These are phyloP conservation scores for Monopis laevigella DNA, from an alignment of 2,888 invertebrate species.

Conservation along the genomic window DNA sequence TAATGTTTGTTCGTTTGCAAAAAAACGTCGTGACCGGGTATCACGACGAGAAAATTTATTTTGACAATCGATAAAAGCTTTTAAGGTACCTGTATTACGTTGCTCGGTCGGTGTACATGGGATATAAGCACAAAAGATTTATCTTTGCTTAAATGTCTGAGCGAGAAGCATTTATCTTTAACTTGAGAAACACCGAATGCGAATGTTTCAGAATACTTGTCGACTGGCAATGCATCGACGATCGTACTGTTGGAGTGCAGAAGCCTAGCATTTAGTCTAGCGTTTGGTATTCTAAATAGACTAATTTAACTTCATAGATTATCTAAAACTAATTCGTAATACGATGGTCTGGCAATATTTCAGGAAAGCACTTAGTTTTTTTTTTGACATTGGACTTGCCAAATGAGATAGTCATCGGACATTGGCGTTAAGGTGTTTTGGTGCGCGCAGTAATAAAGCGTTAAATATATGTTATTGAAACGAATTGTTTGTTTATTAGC, in stretches of 20 bases:
- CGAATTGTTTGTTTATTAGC: too few relatives aligned
- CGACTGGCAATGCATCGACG: slow-evolving; percentile 43
- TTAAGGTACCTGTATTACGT: slow-evolving; percentile 24
- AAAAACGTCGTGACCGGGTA: slow-evolving; percentile 34
- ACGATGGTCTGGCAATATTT: slow-evolving; percentile 37
- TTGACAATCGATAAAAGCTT: slow-evolving; percentile 35
- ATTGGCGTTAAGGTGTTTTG: slow-evolving; percentile 46
- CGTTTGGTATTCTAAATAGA: slow-evolving; percentile 32
- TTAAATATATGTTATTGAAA: too few relatives aligned
- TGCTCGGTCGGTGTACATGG: neutral
- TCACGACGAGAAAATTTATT: slow-evolving; percentile 39
- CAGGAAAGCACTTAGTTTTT: slow-evolving; percentile 47
- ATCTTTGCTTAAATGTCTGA: slow-evolving; percentile 38
- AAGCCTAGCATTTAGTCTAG: too few relatives aligned
- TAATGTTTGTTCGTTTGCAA: neutral
- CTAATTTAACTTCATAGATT: slow-evolving; percentile 42
- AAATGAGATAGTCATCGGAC: too few relatives aligned
- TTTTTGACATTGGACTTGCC: slow-evolving; percentile 30
- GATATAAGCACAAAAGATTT: slow-evolving; percentile 32
- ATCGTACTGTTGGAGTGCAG: too few relatives aligned
- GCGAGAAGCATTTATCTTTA: slow-evolving; percentile 39
- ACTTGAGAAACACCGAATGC: neutral
- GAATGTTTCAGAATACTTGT: slow-evolving; percentile 20
- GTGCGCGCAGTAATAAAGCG: too few relatives aligned
- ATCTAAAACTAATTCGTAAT: slow-evolving; percentile 16